phyloP scores from a whole-genome alignment of 2,113 vertebrate species.

The Sturnira hondurensis region DNA sequence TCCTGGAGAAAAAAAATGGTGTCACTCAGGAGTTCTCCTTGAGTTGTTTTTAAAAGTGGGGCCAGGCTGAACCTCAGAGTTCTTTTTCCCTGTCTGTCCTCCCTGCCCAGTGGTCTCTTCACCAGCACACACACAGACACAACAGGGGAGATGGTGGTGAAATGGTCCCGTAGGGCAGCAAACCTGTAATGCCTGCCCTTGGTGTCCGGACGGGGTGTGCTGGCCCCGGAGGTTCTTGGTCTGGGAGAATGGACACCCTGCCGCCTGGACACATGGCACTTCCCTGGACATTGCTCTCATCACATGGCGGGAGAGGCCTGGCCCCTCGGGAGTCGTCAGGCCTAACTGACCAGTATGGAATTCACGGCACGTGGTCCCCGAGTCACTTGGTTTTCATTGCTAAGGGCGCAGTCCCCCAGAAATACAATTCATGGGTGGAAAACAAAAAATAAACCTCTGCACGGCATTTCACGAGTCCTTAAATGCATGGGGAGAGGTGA shows the following conservation, averaged over 20 bases:
- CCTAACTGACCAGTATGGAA: background rate
- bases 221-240: background rate
- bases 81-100: background rate
- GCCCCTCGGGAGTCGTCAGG: background rate
- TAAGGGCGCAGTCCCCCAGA: background rate
- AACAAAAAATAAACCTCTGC: background rate
- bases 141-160: accelerated
- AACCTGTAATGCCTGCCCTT: background rate
- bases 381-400: constrained; percentile 16
- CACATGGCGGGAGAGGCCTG: background rate
- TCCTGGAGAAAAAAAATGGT: background rate
- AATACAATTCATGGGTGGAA: background rate
- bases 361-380: background rate
- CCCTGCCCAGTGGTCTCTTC: background rate
- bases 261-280: accelerated
- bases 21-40: constrained; percentile 10
- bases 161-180: accelerated
- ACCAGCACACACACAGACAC: background rate
- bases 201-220: background rate
- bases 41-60: background rate
- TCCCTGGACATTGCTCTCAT: accelerated
- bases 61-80: background rate
- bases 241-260: no score
- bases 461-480: constrained; percentile 36
- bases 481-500: background rate